A percentile compares a stretch with the other conserved stretches of the same genome.
phyloP scores from a whole-genome alignment of 1,140 invertebrate species.

The Thalassaphorura encarpata region DNA sequence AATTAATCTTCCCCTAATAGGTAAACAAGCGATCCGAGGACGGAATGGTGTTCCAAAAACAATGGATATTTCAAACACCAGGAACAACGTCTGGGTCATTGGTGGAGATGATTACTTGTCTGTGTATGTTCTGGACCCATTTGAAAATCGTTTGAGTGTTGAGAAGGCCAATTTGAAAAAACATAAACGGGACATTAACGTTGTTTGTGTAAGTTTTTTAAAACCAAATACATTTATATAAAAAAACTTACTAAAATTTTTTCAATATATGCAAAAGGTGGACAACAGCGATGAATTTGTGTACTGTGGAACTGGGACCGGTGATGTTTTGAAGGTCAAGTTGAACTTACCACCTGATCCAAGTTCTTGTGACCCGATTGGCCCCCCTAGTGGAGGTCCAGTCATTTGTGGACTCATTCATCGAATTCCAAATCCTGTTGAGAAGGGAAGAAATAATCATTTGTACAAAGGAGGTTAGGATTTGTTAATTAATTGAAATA shows the following conservation, averaged over 20 bases:
- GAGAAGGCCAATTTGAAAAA: constrained; percentile 51
- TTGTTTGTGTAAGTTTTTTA: constrained; percentile 36
- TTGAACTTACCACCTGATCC: constrained; percentile 29
- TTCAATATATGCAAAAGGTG: no score
- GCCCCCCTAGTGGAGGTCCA: constrained; percentile 16
- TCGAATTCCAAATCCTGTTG: constrained; percentile 7
- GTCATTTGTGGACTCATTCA: constrained; percentile 8
- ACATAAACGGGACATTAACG: constrained; percentile 38
- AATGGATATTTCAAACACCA: constrained; percentile 47
- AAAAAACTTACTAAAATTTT: neutral
- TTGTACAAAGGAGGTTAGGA: constrained; percentile 26
- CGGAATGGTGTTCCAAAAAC: constrained; percentile 50
- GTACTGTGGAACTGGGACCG: constrained; percentile 75
- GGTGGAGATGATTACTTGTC: constrained; percentile 59
- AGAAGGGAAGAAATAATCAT: constrained; percentile 25
- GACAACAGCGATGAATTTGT: constrained; percentile 56
- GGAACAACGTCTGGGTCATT: constrained; percentile 41
- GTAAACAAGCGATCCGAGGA: constrained; percentile 56
- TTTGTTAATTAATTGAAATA: neutral
- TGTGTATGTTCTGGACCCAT: constrained; percentile 64
- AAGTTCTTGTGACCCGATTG: constrained; percentile 17
- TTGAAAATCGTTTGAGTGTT: constrained; percentile 55
- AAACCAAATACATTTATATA: neutral
- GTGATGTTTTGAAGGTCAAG: constrained; percentile 51
- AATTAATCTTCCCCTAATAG: constrained; percentile 40